A percentile compares a stretch with the other conserved stretches of the same genome.
Conservation (phyloP, 2,113 vertebrate genomes). For the Galeopterus variegatus region DNA sequence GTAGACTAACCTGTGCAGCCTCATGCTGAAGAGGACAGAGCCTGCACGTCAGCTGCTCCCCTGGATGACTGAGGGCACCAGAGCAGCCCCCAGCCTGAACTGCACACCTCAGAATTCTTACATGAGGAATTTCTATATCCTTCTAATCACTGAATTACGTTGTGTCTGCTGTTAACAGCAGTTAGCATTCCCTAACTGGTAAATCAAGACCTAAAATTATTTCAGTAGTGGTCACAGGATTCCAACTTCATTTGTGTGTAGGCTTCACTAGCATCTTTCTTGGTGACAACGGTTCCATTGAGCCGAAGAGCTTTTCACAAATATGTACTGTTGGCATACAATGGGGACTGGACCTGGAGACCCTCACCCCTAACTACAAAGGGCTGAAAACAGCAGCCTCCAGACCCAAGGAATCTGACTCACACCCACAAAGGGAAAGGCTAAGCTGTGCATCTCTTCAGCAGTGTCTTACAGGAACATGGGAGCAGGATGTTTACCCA, state of each 20-base stretch:
- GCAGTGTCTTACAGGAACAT: no score
- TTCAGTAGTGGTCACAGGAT: not conserved
- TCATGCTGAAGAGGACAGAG: fast-evolving
- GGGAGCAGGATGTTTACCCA: no score
- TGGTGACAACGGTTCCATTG: not conserved
- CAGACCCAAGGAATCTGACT: no score
- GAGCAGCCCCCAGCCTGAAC: not conserved
- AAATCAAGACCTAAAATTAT: not conserved
- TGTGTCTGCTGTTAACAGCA: not conserved
- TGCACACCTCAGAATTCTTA: not conserved
- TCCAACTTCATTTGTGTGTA: not conserved
- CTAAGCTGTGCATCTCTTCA: no score
- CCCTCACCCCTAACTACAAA: no score
- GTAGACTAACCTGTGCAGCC: no score
- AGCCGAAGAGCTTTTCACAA: not conserved
- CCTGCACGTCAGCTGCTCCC: no score
- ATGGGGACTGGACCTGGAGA: no score
- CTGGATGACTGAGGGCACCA: not conserved
- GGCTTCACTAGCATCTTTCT: not conserved
- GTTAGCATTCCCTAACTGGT: not conserved
- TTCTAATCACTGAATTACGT: not conserved
- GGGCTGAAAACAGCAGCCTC: no score
- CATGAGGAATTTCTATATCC: not conserved
- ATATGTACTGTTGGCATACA: not conserved
- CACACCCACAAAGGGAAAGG: no score